Conservation (phyloP, 2,797 vertebrate genomes). For the Ficedula albicollis region DNA sequence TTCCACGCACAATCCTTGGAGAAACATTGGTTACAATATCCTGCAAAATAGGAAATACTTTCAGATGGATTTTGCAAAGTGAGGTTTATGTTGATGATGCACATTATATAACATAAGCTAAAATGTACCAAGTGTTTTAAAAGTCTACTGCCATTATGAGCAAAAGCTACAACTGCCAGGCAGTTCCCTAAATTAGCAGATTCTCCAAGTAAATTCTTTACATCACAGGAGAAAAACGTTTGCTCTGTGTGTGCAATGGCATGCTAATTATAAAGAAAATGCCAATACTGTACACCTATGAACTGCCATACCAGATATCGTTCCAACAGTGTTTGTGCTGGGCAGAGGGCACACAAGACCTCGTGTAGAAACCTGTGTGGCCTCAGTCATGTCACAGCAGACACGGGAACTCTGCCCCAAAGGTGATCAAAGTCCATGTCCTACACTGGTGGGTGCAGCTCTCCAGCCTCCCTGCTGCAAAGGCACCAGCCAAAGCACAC, state of each 20-base stretch:
- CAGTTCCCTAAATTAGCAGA: background rate
- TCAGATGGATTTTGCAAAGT: background rate
- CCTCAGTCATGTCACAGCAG: background rate
- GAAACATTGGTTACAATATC: slow-evolving; percentile 94
- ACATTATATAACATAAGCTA: background rate
- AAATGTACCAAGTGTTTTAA: background rate
- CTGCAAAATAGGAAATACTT: slow-evolving; percentile 70
- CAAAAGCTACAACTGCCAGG: background rate
- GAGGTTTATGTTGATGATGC: background rate
- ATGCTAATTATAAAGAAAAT: background rate
- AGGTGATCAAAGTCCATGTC: background rate
- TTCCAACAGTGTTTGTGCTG: background rate
- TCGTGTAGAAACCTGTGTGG: background rate
- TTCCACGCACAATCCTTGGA: slow-evolving; percentile 90
- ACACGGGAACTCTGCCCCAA: background rate
- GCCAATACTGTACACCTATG: background rate
- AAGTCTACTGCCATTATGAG: background rate
- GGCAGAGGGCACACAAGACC: background rate
- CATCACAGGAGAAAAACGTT: background rate
- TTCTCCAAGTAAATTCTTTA: background rate
- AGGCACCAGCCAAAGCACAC: background rate
- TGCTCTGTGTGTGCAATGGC: background rate
- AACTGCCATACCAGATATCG: background rate
- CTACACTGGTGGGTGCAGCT: background rate
- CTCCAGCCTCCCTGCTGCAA: background rate